Percentiles rank a stretch among this genome's conserved stretches.
Conservation (phyloP, 2,113 vertebrate species). For the Lycaon pictus region DNA sequence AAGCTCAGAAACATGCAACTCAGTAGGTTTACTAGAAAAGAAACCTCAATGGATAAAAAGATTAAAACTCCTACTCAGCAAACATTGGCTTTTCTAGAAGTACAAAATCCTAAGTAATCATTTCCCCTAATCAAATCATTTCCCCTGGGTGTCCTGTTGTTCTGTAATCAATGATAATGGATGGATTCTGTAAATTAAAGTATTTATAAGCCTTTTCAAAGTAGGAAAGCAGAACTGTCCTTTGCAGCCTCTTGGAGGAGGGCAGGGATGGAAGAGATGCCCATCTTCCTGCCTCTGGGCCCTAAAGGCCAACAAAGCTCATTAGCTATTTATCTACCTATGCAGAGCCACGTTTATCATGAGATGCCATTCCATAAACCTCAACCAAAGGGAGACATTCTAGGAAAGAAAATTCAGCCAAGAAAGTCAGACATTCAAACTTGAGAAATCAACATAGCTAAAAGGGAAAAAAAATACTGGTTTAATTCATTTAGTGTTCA, state of each 20-base stretch:
- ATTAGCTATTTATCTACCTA: slow-evolving; percentile 37
- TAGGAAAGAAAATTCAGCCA: slow-evolving; percentile 14
- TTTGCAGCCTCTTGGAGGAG: neutral
- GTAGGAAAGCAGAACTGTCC: neutral
- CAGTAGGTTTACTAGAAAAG: neutral
- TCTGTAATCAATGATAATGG: neutral
- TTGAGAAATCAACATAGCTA: neutral
- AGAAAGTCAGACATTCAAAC: neutral
- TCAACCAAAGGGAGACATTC: neutral
- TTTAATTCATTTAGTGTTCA: slow-evolving; percentile 47
- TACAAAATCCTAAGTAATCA: slow-evolving; percentile 31
- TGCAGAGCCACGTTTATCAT: neutral
- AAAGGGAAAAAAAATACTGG: neutral
- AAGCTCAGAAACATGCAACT: neutral
- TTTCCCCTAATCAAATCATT: slow-evolving; percentile 8
- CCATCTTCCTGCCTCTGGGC: neutral
- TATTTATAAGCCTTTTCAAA: neutral
- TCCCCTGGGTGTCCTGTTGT: neutral
- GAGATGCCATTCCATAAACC: slow-evolving; percentile 5
- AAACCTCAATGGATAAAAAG: slow-evolving; percentile 6
- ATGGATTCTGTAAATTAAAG: neutral
- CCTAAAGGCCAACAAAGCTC: neutral
- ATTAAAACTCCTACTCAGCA: slow-evolving; percentile 36
- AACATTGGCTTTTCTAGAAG: neutral
- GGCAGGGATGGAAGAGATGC: neutral